phyloP scores from a whole-genome alignment of 2,888 invertebrate species.

The Oxyteleia sp. region DNA sequence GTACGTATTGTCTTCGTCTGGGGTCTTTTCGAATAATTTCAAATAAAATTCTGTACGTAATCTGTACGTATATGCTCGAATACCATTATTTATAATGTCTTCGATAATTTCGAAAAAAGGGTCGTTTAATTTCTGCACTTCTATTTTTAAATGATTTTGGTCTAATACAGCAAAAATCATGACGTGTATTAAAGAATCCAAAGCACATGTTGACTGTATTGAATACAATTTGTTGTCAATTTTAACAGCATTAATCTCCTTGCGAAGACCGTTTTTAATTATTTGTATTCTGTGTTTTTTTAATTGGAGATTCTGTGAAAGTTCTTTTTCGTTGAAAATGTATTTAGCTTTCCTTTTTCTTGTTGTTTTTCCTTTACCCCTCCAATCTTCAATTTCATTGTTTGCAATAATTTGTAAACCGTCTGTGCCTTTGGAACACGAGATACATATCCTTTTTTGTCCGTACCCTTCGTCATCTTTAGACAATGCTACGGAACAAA shows the following conservation, averaged over 20 bases:
- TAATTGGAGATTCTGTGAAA: not conserved
- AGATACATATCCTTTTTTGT: conserved; percentile 11
- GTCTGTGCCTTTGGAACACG: conserved; percentile 13
- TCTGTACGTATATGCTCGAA: conserved; percentile 16
- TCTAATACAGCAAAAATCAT: conserved; percentile 14
- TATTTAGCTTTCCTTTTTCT: conserved; percentile 19
- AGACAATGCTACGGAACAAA: conserved; percentile 25
- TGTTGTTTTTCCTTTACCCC: conserved; percentile 8
- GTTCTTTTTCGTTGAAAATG: conserved; percentile 13
- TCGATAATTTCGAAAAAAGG: conserved; percentile 2
- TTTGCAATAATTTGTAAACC: not conserved
- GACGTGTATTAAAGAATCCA: conserved; percentile 27
- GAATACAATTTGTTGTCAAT: conserved; percentile 16
- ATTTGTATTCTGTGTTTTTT: conserved; percentile 8
- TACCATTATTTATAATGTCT: not conserved
- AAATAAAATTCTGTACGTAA: conserved; percentile 20
- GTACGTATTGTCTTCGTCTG: too few relatives aligned
- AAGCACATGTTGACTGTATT: conserved; percentile 15
- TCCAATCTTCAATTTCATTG: conserved; percentile 33
- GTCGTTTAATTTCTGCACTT: not conserved
- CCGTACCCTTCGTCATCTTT: conserved; percentile 40
- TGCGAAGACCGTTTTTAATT: conserved; percentile 24
- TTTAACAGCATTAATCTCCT: conserved; percentile 10
- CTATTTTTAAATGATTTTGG: not conserved
- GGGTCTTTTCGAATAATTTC: conserved; percentile 1